Evolutionary conservation across 2,888 invertebrate species (phyloP).

Genomic region (Zelleria hepariella): DNA sequence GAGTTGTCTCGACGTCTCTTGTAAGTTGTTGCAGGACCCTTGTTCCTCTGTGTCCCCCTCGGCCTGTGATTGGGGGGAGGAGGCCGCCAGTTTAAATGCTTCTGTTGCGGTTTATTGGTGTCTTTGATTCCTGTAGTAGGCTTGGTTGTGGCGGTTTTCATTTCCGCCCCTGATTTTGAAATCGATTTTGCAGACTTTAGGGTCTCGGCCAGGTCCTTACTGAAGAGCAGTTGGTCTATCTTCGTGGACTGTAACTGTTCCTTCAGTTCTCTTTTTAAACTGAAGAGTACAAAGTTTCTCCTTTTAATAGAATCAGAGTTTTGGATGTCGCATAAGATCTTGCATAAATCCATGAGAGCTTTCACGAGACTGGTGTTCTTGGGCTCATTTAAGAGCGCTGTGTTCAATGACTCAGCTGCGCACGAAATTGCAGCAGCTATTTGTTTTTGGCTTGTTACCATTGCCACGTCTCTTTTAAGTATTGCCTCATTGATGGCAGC

Average conservation of each 20-base stretch:
- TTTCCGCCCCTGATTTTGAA: conserved; percentile 12
- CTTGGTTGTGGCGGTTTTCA: conserved; percentile 8
- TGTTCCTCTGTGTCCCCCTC: conserved; percentile 8
- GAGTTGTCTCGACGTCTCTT: conserved; percentile 1
- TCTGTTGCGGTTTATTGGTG: background rate
- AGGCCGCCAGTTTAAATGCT: conserved; percentile 12
- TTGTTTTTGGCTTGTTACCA: conserved; percentile 19
- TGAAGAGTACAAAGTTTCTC: conserved; percentile 11
- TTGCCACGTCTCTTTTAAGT: conserved; percentile 16
- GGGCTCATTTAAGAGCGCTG: conserved; percentile 3
- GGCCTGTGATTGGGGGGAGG: conserved; percentile 8
- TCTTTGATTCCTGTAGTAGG: background rate
- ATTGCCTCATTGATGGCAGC: conserved; percentile 14
- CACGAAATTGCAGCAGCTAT: conserved; percentile 14
- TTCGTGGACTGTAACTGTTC: conserved; percentile 16
- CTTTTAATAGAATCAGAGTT: conserved; percentile 12
- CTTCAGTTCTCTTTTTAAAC: conserved; percentile 16
- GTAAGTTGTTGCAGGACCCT: conserved; percentile 7
- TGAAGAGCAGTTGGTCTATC: conserved; percentile 15
- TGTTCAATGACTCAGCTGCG: conserved; percentile 12
- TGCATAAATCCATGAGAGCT: conserved; percentile 13
- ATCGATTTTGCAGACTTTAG: conserved; percentile 17
- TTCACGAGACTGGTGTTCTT: conserved; percentile 7
- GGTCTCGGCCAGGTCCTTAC: conserved; percentile 14
- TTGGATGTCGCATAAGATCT: conserved; percentile 14